Evolutionary conservation across 2,888 invertebrate genomes (phyloP).

Genomic region (Leptopilina myrica): DNA sequence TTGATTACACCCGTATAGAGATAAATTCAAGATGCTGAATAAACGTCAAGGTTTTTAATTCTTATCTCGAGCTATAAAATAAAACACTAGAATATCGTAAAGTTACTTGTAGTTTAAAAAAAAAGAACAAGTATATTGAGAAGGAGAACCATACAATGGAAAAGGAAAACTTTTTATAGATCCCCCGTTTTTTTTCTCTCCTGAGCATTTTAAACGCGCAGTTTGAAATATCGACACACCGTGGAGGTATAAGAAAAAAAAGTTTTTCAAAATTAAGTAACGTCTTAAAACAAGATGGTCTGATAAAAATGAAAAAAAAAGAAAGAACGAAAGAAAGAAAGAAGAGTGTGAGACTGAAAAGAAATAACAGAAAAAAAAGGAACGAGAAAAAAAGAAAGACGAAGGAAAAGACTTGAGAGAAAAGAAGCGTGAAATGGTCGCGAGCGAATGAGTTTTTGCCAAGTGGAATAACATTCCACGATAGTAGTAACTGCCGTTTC

Average conservation of each 20-base stretch:
- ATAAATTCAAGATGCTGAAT: constrained; percentile 6
- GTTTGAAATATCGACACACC: constrained; percentile 24
- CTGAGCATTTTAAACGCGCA: not conserved
- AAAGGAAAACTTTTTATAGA: constrained; percentile 22
- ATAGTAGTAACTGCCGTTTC: constrained; percentile 19
- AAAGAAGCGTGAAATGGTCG: constrained; percentile 3
- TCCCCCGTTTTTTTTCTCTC: not conserved
- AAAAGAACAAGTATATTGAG: constrained; percentile 19
- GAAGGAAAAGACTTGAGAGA: not conserved
- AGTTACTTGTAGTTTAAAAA: not conserved
- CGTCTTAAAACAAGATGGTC: constrained; percentile 23
- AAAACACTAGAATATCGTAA: constrained; percentile 23
- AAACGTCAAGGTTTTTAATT: constrained; percentile 21
- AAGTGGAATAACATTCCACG: constrained; percentile 34
- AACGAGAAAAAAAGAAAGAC: not conserved
- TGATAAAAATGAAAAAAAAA: constrained; percentile 35
- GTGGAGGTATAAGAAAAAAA: not conserved
- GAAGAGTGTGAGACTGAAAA: not conserved
- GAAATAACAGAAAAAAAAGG: constrained; percentile 21
- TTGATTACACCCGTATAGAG: not conserved
- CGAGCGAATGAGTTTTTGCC: constrained; percentile 24
- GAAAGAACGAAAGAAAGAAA: not conserved
- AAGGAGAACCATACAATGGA: not conserved
- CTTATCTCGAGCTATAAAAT: constrained; percentile 22
- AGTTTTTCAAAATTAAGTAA: constrained; percentile 27